Evolutionary conservation across 53 echinoderm and acorn worm genomes (phyloP).

Genomic region (Pentamera pediparva): DNA sequence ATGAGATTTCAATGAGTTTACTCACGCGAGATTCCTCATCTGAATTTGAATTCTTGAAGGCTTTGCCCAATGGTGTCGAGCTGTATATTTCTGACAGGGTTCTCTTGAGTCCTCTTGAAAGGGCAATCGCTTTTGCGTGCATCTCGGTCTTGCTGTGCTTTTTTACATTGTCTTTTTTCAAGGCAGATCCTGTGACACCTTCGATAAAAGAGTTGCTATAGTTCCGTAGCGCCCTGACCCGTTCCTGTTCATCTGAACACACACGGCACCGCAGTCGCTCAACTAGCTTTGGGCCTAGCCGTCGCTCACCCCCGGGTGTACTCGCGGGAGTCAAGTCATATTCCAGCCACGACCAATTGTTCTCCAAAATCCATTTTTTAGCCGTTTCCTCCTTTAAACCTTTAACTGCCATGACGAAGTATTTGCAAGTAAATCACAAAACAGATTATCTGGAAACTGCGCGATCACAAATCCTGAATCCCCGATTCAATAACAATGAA

Average conservation of each 20-base stretch:
- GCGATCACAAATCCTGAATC: too few relatives aligned
- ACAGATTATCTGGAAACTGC: too few relatives aligned
- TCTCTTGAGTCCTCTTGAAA: constrained; percentile 7
- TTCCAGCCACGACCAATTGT: too few relatives aligned
- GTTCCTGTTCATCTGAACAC: not conserved
- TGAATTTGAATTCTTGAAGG: constrained; percentile 6
- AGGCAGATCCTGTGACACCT: not conserved
- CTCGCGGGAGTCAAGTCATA: too few relatives aligned
- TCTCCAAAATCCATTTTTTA: too few relatives aligned
- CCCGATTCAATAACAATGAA: too few relatives aligned
- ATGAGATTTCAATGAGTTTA: constrained; percentile 1
- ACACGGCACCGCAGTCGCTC: too few relatives aligned
- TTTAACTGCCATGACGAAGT: too few relatives aligned
- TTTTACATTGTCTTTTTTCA: constrained; percentile 36
- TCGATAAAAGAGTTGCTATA: not conserved
- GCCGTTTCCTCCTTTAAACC: too few relatives aligned
- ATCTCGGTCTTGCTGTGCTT: constrained; percentile 36
- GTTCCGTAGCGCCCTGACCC: not conserved
- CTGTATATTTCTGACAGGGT: constrained; percentile 21
- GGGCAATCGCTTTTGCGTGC: constrained; percentile 29
- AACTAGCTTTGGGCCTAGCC: too few relatives aligned
- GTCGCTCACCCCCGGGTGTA: too few relatives aligned
- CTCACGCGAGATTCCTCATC: constrained; percentile 1
- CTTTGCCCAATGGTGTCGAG: constrained; percentile 25
- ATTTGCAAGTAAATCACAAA: too few relatives aligned